phyloP scores from a whole-genome alignment of 2,797 vertebrate genomes.

The Knipowitschia caucasica region DNA sequence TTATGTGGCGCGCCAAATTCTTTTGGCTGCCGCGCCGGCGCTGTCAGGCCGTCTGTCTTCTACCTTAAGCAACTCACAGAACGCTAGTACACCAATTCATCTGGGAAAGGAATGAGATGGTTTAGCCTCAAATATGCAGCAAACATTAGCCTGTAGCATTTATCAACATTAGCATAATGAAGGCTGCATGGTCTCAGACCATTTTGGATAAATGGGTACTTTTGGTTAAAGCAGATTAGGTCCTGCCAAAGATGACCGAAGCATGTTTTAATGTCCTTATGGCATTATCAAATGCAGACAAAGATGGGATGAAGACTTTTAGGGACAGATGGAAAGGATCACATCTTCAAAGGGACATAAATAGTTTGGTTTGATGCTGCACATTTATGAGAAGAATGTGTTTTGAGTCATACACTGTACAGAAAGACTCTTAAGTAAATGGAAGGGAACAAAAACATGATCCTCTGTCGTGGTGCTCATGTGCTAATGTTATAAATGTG shows the following conservation, averaged over 20 bases:
- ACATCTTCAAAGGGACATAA: conserved; percentile 69
- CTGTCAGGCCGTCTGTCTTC: conserved; percentile 53
- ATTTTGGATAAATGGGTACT: conserved; percentile 53
- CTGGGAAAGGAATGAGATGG: conserved; percentile 64
- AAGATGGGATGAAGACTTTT: conserved; percentile 55
- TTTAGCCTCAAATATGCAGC: conserved; percentile 66
- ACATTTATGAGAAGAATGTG: conserved; percentile 59
- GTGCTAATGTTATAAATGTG: too few relatives aligned
- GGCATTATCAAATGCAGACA: conserved; percentile 61
- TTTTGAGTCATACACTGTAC: conserved; percentile 61
- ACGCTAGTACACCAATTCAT: conserved; percentile 69
- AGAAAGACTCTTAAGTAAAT: conserved; percentile 32
- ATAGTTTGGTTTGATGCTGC: conserved; percentile 59
- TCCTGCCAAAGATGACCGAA: conserved; percentile 48
- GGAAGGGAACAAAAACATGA: conserved; percentile 31
- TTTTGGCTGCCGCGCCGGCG: conserved; percentile 62
- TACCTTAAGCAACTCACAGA: conserved; percentile 57
- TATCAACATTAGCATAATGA: conserved; percentile 55
- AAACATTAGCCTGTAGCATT: conserved; percentile 44
- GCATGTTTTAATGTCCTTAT: conserved; percentile 55
- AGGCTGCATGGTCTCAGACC: conserved; percentile 43
- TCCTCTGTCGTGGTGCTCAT: conserved; percentile 29
- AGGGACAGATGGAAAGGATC: conserved; percentile 69
- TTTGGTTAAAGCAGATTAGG: conserved; percentile 56
- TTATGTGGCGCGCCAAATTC: conserved; percentile 55